These are phyloP conservation scores for Pseudomyrmex pallidus DNA, from an alignment of 1,140 invertebrate species.

Conservation along the genomic window DNA sequence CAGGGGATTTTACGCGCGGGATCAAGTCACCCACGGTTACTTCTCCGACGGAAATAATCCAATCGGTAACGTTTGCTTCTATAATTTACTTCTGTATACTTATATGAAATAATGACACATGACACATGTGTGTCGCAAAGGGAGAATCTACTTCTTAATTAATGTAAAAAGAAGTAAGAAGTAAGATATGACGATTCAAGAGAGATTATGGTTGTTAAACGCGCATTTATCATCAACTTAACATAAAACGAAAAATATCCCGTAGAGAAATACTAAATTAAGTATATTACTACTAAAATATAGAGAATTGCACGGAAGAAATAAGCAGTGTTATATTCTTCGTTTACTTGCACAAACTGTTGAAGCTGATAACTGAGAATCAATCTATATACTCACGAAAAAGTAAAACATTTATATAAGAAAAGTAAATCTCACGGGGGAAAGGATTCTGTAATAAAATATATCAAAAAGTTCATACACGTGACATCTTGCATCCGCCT, in stretches of 20 bases:
- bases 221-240: background rate
- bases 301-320: too few species aligned
- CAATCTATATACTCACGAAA: background rate
- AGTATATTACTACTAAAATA: too few species aligned
- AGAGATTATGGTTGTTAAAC: background rate
- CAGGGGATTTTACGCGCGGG: slow-evolving; percentile 13
- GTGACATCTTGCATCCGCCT: background rate
- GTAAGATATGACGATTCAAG: background rate
- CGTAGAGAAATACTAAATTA: background rate
- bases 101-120: slow-evolving; percentile 1
- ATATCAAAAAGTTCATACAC: background rate
- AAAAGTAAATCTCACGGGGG: background rate
- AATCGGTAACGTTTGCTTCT: background rate
- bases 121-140: background rate
- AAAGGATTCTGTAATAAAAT: background rate
- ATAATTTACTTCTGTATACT: background rate
- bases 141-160: too few species aligned
- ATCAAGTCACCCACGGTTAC: background rate
- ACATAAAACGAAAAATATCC: background rate
- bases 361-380: background rate
- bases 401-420: background rate
- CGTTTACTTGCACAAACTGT: background rate
- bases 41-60: background rate
- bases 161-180: background rate
- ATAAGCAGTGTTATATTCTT: too few species aligned